Conservation (phyloP, 2,113 vertebrate species). For the Falco punctatus region DNA sequence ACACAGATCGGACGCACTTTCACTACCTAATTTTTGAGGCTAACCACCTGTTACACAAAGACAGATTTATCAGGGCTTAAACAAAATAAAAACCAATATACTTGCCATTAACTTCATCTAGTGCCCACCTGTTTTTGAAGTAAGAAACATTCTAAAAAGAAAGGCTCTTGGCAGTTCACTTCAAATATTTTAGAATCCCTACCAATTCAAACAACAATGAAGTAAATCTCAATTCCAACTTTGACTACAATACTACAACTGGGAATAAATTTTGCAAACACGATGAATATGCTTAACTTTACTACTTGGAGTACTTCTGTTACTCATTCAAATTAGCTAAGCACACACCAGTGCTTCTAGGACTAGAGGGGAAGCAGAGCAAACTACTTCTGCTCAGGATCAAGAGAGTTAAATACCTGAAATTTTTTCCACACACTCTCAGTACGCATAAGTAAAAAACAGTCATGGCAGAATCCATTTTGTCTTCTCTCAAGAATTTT, state of each 20-base stretch:
- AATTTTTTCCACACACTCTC: background rate
- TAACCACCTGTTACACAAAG: background rate
- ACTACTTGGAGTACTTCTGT: background rate
- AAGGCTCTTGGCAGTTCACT: background rate
- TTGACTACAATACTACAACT: background rate
- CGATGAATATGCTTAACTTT: background rate
- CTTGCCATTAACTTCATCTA: background rate
- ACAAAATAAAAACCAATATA: background rate
- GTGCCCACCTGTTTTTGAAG: background rate
- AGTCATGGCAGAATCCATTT: background rate
- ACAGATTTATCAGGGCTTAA: background rate
- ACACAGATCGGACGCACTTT: background rate
- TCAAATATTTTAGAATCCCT: background rate
- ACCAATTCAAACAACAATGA: background rate
- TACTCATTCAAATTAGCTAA: background rate
- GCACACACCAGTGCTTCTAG: background rate
- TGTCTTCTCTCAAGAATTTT: background rate
- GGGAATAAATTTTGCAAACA: background rate
- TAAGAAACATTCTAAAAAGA: background rate
- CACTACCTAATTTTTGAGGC: background rate
- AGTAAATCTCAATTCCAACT: background rate
- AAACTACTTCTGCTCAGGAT: background rate
- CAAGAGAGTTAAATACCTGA: slow-evolving; percentile 11
- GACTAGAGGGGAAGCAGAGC: background rate
- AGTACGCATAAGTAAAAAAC: background rate